A percentile compares a stretch with the other conserved stretches of the same genome.
These are phyloP conservation scores for Pemphredon lugubris DNA, from an alignment of 2,888 invertebrate species.

Conservation along the genomic window DNA sequence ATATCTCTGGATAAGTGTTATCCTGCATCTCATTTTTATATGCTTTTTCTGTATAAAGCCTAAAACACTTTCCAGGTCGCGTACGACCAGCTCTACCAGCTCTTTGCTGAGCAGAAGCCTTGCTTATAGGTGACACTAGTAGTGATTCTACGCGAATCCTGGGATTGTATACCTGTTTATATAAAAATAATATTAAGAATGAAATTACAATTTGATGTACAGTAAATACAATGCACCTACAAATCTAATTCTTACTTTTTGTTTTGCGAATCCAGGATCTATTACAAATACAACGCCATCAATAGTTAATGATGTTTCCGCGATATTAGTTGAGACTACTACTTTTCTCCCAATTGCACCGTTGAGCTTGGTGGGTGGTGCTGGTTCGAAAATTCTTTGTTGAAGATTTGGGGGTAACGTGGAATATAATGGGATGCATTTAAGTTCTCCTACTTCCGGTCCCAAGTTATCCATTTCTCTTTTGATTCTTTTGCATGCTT, in stretches of 20 bases:
- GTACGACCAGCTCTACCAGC: conserved; percentile 99
- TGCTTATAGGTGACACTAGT: conserved; percentile 98
- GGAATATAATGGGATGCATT: conserved; percentile 99
- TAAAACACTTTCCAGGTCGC: conserved; percentile 98
- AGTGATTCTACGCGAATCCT: conserved; percentile 97
- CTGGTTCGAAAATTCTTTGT: conserved; percentile 97
- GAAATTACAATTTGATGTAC: conserved; percentile 1
- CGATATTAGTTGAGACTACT: conserved; percentile 99
- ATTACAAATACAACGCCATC: conserved; percentile 99
- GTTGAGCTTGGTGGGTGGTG: conserved; percentile 94
- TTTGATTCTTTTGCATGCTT: conserved; percentile 98
- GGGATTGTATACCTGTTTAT: conserved; percentile 90
- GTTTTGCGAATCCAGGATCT: conserved; percentile 99
- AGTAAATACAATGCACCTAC: background rate
- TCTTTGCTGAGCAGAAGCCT: conserved; percentile 98
- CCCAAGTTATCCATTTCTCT: conserved; percentile 97
- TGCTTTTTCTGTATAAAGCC: conserved; percentile 96
- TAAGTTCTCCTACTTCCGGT: conserved; percentile 97
- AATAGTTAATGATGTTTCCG: conserved; percentile 99
- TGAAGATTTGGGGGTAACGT: conserved; percentile 98
- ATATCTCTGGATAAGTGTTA: conserved; percentile 98
- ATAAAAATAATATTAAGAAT: conserved; percentile 13
- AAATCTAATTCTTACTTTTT: conserved; percentile 85
- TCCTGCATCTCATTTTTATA: conserved; percentile 99
- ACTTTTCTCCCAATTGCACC: conserved; percentile 96